Evolutionary conservation across 2,888 invertebrate species (phyloP), one percentile per base, ranked within the genome.

Genomic region (Heliconius hortense): DNA sequence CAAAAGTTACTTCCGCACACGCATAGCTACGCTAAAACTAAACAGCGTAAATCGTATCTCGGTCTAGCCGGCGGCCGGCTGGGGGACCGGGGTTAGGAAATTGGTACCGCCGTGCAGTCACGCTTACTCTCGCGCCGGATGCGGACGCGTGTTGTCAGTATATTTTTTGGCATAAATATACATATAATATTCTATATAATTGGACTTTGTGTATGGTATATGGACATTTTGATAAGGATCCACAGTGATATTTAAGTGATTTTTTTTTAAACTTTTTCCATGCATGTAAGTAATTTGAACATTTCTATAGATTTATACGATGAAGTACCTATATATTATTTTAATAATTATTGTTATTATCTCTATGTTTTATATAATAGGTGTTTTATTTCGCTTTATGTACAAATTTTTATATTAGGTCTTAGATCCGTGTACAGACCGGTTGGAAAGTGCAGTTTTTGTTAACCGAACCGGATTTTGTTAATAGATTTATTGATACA

Each of bases 381-480:
- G 15, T 76, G 70, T 56, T 56, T 5, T 59, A 70, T 35, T 60
- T 56, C 3, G 21, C 4, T 74, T 56, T 59, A 66, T 66, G 64
- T 64, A 66, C 43, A 26, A 71, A 43, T 13, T 62, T 62, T 5
- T 60, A 39, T 62, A 71, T n/a, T 71, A 71, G 39, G 39, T 59
- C 39, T 66, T 71, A 71, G 74, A 73, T 78, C 78, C 82, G 78
- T 83, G 83, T 85, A 82, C 76, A 83, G 88, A 92, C 90, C 90
- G 90, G 91, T 91, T 91, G 82, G 91, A 91, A 92, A 91, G 91
- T 88, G 85, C 87, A 86, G 88, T 87, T 88, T 71, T 89, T 89
- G 88, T 88, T 87, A 82, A 85, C 84, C 85, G 85, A 89, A 90
- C 89, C 89, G 88, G 89, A 89, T 87, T 85, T 83, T 83, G 86